These are phyloP conservation scores for Tetramorium parvispinum DNA, from an alignment of 1,140 invertebrate species.

Conservation along the genomic window DNA sequence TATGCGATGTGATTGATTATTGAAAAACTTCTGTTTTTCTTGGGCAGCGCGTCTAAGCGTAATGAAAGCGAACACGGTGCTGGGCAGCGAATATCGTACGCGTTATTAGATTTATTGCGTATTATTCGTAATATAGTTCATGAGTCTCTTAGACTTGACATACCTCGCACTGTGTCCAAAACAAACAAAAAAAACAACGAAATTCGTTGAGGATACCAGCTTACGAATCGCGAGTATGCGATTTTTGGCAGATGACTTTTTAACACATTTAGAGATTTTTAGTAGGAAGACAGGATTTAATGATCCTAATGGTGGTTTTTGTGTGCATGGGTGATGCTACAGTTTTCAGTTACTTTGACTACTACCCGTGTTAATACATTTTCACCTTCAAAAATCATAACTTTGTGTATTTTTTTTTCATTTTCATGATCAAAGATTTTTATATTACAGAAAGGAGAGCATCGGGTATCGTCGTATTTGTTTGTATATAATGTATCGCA, in stretches of 20 bases:
- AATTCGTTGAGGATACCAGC: conserved; percentile 23
- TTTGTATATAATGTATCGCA: conserved; percentile 24
- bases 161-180: conserved; percentile 53
- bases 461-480: conserved; percentile 11
- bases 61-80: conserved; percentile 30
- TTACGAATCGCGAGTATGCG: neutral
- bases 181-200: conserved; percentile 52
- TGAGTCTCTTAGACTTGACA: conserved; percentile 40
- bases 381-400: conserved; percentile 12
- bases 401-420: neutral
- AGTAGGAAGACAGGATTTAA: conserved; percentile 27
- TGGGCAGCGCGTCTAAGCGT: conserved; percentile 21
- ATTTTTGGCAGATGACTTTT: conserved; percentile 35
- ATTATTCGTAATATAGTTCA: conserved; percentile 10
- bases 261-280: conserved; percentile 44
- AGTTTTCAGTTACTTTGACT: conserved; percentile 53
- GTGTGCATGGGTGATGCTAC: conserved; percentile 49
- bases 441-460: neutral
- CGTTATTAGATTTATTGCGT: conserved; percentile 11
- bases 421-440: conserved; percentile 41
- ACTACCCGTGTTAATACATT: conserved; percentile 5
- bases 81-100: conserved; percentile 20
- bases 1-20: conserved; percentile 74
- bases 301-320: conserved; percentile 29
- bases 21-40: conserved; percentile 65